A percentile compares a stretch with the other conserved stretches of the same genome.
Evolutionary conservation across 92 coral and sea anemone genomes (phyloP).

Genomic region (Umimayanthus chanpuru): DNA sequence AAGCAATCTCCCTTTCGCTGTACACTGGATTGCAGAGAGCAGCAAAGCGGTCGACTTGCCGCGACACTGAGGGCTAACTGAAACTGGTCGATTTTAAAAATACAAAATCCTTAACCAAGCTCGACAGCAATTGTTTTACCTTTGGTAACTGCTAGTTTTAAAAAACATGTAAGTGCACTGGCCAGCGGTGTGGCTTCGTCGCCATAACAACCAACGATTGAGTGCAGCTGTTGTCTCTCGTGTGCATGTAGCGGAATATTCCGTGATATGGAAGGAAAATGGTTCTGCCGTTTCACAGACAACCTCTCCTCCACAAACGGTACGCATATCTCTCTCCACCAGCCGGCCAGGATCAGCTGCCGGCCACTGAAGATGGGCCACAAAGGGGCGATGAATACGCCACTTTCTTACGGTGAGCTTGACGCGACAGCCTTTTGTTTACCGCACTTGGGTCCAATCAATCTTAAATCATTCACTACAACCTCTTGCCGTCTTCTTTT

Average conservation of each 20-base stretch:
- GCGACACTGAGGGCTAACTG: too few relatives aligned
- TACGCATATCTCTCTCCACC: conserved; percentile 72
- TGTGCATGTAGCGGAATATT: conserved; percentile 24
- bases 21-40: too few relatives aligned
- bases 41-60: too few relatives aligned
- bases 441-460: conserved; percentile 38
- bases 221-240: not conserved
- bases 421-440: conserved; percentile 21
- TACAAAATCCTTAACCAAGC: too few relatives aligned
- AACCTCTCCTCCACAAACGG: conserved; percentile 89
- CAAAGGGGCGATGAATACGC: conserved; percentile 91
- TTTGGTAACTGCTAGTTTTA: too few relatives aligned
- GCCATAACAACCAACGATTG: conserved; percentile 37
- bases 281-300: conserved; percentile 95
- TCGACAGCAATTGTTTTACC: too few relatives aligned
- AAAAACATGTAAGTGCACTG: too few relatives aligned
- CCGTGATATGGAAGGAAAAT: conserved; percentile 57
- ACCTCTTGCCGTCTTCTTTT: not conserved
- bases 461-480: not conserved
- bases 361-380: conserved; percentile 42
- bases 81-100: too few relatives aligned
- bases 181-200: conserved; percentile 31
- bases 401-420: conserved; percentile 80
- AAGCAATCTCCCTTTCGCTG: too few relatives aligned
- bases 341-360: conserved; percentile 42